phyloP scores from a whole-genome alignment of 2,888 invertebrate species.

The Smittia aterrima region DNA sequence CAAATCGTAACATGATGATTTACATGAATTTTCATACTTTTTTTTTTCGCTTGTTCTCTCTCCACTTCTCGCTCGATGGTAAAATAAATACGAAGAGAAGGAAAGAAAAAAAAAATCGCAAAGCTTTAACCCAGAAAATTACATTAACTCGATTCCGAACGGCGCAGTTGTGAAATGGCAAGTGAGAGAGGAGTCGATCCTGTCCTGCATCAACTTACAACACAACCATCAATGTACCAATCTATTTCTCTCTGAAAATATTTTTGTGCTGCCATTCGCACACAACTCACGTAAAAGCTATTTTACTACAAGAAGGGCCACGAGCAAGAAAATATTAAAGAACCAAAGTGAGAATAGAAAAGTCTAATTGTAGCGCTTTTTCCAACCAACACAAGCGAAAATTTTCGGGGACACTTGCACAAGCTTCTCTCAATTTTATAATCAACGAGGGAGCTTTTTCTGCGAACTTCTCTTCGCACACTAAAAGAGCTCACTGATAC shows the following conservation, averaged over 20 bases:
- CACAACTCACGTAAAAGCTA: not conserved
- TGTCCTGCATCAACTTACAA: conserved; percentile 38
- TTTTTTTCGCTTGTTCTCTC: not conserved
- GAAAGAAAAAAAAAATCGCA: not conserved
- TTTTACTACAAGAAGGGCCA: not conserved
- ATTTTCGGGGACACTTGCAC: conserved; percentile 8
- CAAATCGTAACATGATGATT: conserved; percentile 29
- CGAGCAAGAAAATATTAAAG: not conserved
- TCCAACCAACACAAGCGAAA: conserved; percentile 10
- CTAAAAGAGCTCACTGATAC: not conserved
- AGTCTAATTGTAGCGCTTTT: not conserved
- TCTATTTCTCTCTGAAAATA: not conserved
- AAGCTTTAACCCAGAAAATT: conserved; percentile 27
- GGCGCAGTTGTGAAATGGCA: conserved; percentile 17
- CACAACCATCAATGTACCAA: not conserved
- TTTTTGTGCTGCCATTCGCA: not conserved
- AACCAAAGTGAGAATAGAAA: not conserved
- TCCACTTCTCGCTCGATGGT: not conserved
- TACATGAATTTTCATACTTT: not conserved
- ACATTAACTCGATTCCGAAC: conserved; percentile 17
- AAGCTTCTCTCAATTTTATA: not conserved
- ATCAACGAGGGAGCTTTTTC: not conserved
- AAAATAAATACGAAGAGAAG: not conserved
- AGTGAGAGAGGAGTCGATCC: not conserved
- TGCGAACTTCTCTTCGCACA: not conserved